Evolutionary conservation across 2,888 invertebrate genomes (phyloP), one percentile per base, ranked within the genome.

Genomic region (Archips xylosteana): DNA sequence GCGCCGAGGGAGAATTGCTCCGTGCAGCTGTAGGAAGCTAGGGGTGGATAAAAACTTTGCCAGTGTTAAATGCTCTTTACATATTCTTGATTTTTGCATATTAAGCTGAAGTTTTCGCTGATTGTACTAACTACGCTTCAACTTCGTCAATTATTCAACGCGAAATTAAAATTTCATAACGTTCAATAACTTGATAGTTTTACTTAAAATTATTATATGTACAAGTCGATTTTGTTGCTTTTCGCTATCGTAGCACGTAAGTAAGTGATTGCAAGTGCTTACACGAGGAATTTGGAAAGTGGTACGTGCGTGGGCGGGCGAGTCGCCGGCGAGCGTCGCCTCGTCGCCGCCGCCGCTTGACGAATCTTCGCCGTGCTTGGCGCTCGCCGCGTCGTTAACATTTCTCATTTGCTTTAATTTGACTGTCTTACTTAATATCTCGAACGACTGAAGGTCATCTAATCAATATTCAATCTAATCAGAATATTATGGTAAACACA

Each of bases 251-350:
- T 80, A 81, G 84, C 87, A 87, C 87, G 87, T 88, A 89, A 87
- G 84, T 88, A 88, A 89, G 86, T 87, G 91, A 92, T 93, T 92
- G 92, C 93, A 88, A 86, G 88, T 87, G 88, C 89, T 91, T 89
- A 87, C 90, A 88, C 85, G 87, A 90, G 90, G 94, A 94, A 94
- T 94, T 94, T 94, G 94, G 94, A 94, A 94, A 94, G 94, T 92
- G 88, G 91, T 89, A 89, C 89, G 81, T 72, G 90, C 88, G 94
- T 94, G 89, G 94, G 94, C 94, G 94, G 94, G 90, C 94, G 81
- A 89, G 94, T 92, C 86, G 84, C 76, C 81, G 82, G 87, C 68
- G 61, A 66, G 83, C 83, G 57, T 10, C 57, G 57, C 57, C 32
- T 32, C 57, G 51, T 54, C 57, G 57, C 57, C 57, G 32, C 12